Evolutionary conservation across 2,888 invertebrate genomes (phyloP), one percentile per base, ranked within the genome.

Genomic region (Drosophila lutescens): DNA sequence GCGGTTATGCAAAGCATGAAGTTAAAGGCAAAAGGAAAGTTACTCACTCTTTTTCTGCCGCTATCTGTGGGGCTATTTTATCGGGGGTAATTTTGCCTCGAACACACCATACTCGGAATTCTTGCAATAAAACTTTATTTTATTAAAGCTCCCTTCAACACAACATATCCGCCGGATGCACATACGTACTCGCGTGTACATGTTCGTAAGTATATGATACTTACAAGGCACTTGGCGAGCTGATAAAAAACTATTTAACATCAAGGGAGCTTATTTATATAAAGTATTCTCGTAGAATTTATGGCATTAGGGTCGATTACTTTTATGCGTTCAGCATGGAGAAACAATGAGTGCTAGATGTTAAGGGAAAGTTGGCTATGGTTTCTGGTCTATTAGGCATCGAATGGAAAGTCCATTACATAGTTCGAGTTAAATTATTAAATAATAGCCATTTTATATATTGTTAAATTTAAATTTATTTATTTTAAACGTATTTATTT

Each of bases 161-260:
- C 54, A 32, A 69, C 51, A 47, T 71, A 71, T 71, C 70, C 70
- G 70, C 41, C 70, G 70, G 70, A 71, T 63, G 70, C 63, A 15
- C 46, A 49, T 51, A 56, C 30, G 34, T 53, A 57, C 46, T 12
- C 12, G 15, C 10, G 9, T 46, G 26, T n/a, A 23, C 40, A 32
- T 17, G 38, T 36, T 20, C 34, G 30, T 53, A 2, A 2, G 30
- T 30, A 50, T 53, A 34, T 65, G 59, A 36, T 32, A 17, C 59
- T 34, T 23, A 13, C 38, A 50, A 50, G 40, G 34, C 51, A 56
- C 61, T 62, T 54, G 57, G 34, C 36, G 53, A 53, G 51, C 53
- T 73, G 79, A 77, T 77, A 79, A 76, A 68, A 49, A 46, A 67
- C 72, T 61, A 65, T 76, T 67, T 49, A 56, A 62, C 71, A 56